These are phyloP conservation scores for Agapetus fuscipes DNA, from an alignment of 2,888 invertebrate species.

Conservation along the genomic window DNA sequence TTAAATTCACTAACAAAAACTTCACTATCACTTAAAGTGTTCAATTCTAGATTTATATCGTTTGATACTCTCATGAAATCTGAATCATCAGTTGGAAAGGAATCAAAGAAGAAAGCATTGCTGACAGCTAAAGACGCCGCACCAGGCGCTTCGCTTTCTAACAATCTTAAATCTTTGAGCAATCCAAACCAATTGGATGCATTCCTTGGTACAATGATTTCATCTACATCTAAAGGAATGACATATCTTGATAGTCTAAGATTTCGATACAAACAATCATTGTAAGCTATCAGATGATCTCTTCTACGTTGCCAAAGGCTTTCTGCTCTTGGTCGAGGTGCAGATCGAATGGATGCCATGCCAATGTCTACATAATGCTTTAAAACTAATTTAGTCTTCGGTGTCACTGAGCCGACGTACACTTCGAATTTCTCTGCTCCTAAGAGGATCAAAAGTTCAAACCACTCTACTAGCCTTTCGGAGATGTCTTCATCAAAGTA, in stretches of 20 bases:
- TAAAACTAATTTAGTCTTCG: constrained; percentile 45
- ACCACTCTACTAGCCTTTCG: constrained; percentile 56
- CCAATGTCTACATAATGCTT: constrained; percentile 44
- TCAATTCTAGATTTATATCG: constrained; percentile 11
- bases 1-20: too few species aligned
- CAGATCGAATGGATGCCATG: constrained; percentile 39
- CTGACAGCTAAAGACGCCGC: constrained; percentile 53
- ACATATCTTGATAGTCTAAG: constrained; percentile 52
- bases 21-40: constrained; percentile 28
- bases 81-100: constrained; percentile 26
- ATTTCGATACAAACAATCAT: constrained; percentile 69
- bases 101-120: constrained; percentile 62
- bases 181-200: constrained; percentile 49
- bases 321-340: constrained; percentile 42
- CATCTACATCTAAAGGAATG: constrained; percentile 64
- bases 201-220: constrained; percentile 57
- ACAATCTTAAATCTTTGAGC: constrained; percentile 35
- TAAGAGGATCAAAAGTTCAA: constrained; percentile 56
- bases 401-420: constrained; percentile 52
- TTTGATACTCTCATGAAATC: neutral
- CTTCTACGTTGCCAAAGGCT: constrained; percentile 56
- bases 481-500: constrained; percentile 55
- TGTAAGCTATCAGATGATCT: constrained; percentile 65
- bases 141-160: constrained; percentile 37
- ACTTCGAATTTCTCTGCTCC: constrained; percentile 58